Evolutionary conservation across 1,140 invertebrate species (phyloP), one percentile per base, ranked within the genome.

Genomic region (Telenomus remus): DNA sequence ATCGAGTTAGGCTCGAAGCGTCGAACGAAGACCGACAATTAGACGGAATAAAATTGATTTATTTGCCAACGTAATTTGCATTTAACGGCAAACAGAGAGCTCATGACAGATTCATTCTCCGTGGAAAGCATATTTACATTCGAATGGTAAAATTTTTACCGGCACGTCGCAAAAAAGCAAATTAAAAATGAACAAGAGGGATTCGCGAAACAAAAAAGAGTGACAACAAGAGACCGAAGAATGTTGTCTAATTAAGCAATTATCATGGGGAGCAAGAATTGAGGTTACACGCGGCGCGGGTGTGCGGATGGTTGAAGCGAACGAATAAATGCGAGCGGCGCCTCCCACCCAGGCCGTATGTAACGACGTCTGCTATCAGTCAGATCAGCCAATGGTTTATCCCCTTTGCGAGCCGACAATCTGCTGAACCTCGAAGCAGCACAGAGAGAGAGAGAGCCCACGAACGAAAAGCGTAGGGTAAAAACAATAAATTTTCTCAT

Each of bases 401-500:
- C 35, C 66, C 57, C 50, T 47, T 49, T 43, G 44, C 15, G 46
- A 37, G 48, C 54, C 56, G 44, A 69, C 64, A 46, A 46, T 54
- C 55, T 59, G 6, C 54, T 33, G n/a, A 44, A 57, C 47, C 48
- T 33, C 47, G 19, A 27, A 27, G n/a, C n/a, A n/a, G n/a, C n/a
- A n/a, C n/a, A n/a, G n/a, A n/a, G n/a, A n/a, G n/a, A n/a, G n/a
- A n/a, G 9, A 42, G 44, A 42, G 51, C 48, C 13, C 12, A 33
- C 27, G 34, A 55, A 60, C 65, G 42, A 60, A 69, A 69, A 69
- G 27, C 54, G 10, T 14, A n/a, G 50, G 43, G 66, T 50, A 44
- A 61, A 70, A 70, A 70, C 50, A 70, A 70, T 70, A 70, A 61
- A 61, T 70, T 61, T 70, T 70, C 50, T 50, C 56, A 61, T 54